Conservation (phyloP, 2,888 invertebrate species). For the Aspidiotus destructor region DNA sequence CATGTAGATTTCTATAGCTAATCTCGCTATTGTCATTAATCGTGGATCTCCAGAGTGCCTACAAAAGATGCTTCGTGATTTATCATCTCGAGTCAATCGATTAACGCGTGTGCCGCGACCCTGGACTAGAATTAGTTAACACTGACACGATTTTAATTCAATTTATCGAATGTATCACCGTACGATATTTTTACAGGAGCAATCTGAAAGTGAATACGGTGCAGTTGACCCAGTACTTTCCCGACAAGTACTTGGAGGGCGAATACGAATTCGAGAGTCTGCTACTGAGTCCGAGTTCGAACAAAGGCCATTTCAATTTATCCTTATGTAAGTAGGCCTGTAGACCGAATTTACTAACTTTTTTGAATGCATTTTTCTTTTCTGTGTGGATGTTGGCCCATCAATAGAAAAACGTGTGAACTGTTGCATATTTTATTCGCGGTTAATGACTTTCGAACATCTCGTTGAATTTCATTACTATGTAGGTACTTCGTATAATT, state of each 20-base stretch:
- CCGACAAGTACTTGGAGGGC: constrained; percentile 65
- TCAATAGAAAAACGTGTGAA: no score
- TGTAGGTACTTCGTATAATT: no score
- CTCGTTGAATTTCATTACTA: no score
- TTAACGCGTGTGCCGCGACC: neutral
- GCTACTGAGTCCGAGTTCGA: constrained; percentile 41
- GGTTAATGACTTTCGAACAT: no score
- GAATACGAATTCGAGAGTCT: constrained; percentile 57
- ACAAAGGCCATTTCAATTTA: constrained; percentile 64
- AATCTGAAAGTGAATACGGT: constrained; percentile 56
- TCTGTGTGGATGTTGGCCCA: neutral
- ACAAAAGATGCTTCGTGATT: no score
- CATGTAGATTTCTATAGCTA: no score
- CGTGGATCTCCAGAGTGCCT: no score
- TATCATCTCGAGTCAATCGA: neutral
- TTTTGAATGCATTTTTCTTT: neutral
- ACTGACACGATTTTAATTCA: neutral
- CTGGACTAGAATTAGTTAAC: neutral
- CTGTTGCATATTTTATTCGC: no score
- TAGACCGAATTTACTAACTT: no score
- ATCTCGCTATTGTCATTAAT: no score
- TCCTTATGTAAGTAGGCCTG: constrained; percentile 50
- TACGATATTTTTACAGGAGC: constrained; percentile 45
- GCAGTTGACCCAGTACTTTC: constrained; percentile 70
- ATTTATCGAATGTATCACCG: no score